Percentiles rank a stretch among this genome's conserved stretches.
Evolutionary conservation across 2,113 vertebrate species (phyloP).

Genomic region (Progne subis): DNA sequence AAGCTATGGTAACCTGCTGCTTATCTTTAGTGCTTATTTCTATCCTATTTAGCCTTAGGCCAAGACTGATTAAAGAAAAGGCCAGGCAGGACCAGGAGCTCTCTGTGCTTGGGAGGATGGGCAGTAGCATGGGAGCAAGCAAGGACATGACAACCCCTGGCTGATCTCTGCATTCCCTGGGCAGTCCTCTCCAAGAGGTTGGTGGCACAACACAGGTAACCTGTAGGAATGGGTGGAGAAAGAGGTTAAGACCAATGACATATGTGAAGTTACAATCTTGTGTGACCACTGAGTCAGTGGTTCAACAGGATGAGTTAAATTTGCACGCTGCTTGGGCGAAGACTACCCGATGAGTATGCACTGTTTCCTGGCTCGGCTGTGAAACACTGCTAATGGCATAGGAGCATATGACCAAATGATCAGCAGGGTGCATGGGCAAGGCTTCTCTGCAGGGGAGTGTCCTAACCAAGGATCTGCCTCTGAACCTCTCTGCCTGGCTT

Average conservation of each 20-base stretch:
- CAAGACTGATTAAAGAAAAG: neutral
- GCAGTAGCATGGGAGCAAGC: neutral
- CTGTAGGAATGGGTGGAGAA: neutral
- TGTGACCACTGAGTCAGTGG: neutral
- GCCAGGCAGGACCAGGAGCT: neutral
- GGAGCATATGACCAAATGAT: neutral
- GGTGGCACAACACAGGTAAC: neutral
- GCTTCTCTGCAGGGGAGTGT: neutral
- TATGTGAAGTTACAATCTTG: neutral
- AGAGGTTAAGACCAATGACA: neutral
- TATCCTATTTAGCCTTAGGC: neutral
- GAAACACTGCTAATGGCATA: neutral
- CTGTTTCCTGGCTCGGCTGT: neutral
- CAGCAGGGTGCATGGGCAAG: neutral
- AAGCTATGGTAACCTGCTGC: neutral
- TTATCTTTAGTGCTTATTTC: neutral
- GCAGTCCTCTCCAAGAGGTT: neutral
- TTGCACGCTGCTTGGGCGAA: neutral
- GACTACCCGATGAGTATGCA: fast-evolving
- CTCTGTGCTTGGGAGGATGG: neutral
- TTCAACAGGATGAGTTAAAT: neutral
- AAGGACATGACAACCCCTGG: neutral
- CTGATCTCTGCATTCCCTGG: neutral
- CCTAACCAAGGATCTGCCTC: neutral
- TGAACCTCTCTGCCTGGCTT: neutral